Conservation (phyloP, 2,797 vertebrate species). For the Enteromius argenteus region DNA sequence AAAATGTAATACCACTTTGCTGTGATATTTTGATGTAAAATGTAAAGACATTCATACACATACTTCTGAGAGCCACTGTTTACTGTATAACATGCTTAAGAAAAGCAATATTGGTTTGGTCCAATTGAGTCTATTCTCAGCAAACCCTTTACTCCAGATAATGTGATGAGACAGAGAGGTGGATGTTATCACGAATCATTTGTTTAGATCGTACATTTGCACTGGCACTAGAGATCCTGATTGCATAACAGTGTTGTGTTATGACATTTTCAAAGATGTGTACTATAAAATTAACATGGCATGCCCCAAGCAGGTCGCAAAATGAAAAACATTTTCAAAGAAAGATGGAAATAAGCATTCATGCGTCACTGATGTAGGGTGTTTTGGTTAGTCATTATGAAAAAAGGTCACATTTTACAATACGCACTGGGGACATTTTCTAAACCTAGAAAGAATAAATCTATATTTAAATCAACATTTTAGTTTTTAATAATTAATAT, state of each 20-base stretch:
- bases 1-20: neutral
- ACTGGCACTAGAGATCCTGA: constrained; percentile 32
- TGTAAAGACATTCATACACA: neutral
- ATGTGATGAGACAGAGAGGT: constrained; percentile 42
- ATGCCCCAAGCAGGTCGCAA: constrained; percentile 6
- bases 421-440: neutral
- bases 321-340: constrained; percentile 39
- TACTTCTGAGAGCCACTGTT: neutral
- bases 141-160: neutral
- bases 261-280: constrained; percentile 32
- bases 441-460: neutral
- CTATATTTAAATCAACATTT: constrained; percentile 8
- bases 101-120: neutral
- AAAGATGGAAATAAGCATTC: constrained; percentile 5
- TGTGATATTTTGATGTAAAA: neutral
- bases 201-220: constrained; percentile 32
- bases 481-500: neutral
- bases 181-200: constrained; percentile 45
- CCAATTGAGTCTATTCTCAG: neutral
- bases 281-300: constrained; percentile 32
- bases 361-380: constrained; percentile 25
- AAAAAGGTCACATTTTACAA: constrained; percentile 38
- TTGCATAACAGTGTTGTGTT: constrained; percentile 43
- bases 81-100: neutral
- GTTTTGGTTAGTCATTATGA: constrained; percentile 10